Evolutionary conservation across 2,888 invertebrate species (phyloP), one percentile per base, ranked within the genome.

Genomic region (Biston stratarius): DNA sequence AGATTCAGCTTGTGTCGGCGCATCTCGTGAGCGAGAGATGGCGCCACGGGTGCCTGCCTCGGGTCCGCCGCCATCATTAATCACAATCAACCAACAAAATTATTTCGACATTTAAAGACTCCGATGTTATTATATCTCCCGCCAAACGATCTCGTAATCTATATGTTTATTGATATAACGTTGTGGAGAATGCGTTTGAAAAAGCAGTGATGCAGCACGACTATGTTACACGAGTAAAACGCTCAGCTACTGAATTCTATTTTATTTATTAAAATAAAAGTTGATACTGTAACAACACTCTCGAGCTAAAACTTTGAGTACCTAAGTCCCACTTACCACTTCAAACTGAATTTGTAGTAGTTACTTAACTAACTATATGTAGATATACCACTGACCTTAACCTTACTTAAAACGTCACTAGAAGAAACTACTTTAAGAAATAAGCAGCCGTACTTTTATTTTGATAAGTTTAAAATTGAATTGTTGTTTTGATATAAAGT

Each of bases 31-130:
- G 69, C 69, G 72, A 67, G 68, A 57, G 72, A 57, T 78, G 89
- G 88, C 90, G 89, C 89, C 89, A 88, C 83, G 81, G 86, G 82
- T 79, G 82, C 84, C 78, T 79, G 79, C 81, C 77, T 71, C 70
- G 72, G 70, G 72, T 64, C 58, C 74, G 70, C 77, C 72, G 61
- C 60, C 71, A 82, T 88, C 93, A 93, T 94, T 93, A 91, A 94
- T 94, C 92, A 94, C 91, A 91, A 93, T 94, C 93, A 91, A 86
- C 90, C 83, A 73, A 75, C 67, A 84, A 88, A 91, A 94, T 93
- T 91, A 92, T 91, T 91, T 86, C 84, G 87, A 91, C 86, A 86
- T 90, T 91, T 90, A 84, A 92, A 91, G 86, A 83, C 80, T 84
- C 85, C 82, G 80, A 85, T 85, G 82, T 83, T 87, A 86, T 89